Evolutionary conservation across 2,888 invertebrate genomes (phyloP), one percentile per base, ranked within the genome.

Genomic region (Hermaeophaga mercurialis): DNA sequence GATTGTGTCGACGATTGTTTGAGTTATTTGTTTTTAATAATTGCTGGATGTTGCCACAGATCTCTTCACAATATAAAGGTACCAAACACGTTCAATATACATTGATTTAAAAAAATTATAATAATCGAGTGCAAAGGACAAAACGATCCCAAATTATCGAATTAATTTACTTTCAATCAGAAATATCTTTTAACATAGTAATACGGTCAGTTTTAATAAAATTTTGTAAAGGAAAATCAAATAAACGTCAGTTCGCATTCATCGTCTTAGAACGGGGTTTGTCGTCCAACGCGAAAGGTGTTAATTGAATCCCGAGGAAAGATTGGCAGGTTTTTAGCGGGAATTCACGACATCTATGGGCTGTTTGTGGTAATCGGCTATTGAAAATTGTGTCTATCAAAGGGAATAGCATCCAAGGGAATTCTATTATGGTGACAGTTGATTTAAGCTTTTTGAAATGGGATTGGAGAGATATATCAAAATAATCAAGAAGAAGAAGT

Each of bases 241-340:
- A 50, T 50, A 50, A 50, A 50, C 41, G 50, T 41, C 50, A 50
- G 41, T 31, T 28, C 49, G 19, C 14, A 39, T 39, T 38, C 18
- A 17, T 28, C 15, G 11, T 41, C 41, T 50, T 50, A 19, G 18
- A 50, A 41, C 36, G 50, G 41, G 50, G 31, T 41, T 41, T 50
- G 41, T 41, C 33, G 33, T 50, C 41, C 41, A 11, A 3, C 14
- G 8, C 12, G 50, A 41, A 50, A 50, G 50, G 50, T 50, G 50
- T 50, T 50, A 50, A 50, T 50, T 50, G 41, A 50, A 50, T 50
- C 41, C 15, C 18, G 19, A 28, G 19, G 15, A 50, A 31, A 50
- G 17, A 31, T 41, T 41, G 33, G 31, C 50, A 39, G 19, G 31
- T 26, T 41, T 50, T 41, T 19, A 41, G 15, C 19, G 22, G 5